A percentile compares a stretch with the other conserved stretches of the same genome.
Evolutionary conservation across 2,797 vertebrate species (phyloP).

Genomic region (Myotis findleyi): DNA sequence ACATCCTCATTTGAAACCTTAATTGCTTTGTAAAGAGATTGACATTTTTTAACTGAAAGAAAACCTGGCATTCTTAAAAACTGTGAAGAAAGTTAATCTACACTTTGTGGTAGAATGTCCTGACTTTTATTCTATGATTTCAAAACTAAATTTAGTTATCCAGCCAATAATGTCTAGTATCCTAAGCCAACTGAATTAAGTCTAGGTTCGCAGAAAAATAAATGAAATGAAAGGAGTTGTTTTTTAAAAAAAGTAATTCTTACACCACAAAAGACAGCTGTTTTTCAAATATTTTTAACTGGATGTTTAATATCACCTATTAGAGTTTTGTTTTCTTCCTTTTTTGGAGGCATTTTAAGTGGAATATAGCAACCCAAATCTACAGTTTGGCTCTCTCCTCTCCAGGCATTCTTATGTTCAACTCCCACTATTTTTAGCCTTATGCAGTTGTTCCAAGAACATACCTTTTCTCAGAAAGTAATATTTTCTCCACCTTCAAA

Average conservation of each 20-base stretch:
- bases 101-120: conserved; percentile 18
- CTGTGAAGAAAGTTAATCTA: conserved; percentile 58
- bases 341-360: conserved; percentile 49
- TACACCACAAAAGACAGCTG: conserved; percentile 67
- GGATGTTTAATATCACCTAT: not conserved
- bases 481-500: conserved; percentile 59
- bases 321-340: conserved; percentile 44
- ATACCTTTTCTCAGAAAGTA: conserved; percentile 60
- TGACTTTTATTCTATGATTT: conserved; percentile 61
- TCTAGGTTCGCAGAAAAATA: conserved; percentile 56
- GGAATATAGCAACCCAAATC: conserved; percentile 55
- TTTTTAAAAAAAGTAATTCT: conserved; percentile 42
- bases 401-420: conserved; percentile 49
- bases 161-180: conserved; percentile 36
- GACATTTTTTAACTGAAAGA: conserved; percentile 2
- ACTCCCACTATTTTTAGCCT: conserved; percentile 64
- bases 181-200: conserved; percentile 17
- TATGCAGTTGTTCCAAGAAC: conserved; percentile 46
- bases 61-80: conserved; percentile 23
- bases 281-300: conserved; percentile 68
- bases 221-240: conserved; percentile 32
- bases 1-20: not conserved
- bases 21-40: not conserved
- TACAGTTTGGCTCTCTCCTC: conserved; percentile 34
- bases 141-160: conserved; percentile 67